Evolutionary conservation across 2,888 invertebrate species (phyloP).

Genomic region (Trichogramma dendrolimi): DNA sequence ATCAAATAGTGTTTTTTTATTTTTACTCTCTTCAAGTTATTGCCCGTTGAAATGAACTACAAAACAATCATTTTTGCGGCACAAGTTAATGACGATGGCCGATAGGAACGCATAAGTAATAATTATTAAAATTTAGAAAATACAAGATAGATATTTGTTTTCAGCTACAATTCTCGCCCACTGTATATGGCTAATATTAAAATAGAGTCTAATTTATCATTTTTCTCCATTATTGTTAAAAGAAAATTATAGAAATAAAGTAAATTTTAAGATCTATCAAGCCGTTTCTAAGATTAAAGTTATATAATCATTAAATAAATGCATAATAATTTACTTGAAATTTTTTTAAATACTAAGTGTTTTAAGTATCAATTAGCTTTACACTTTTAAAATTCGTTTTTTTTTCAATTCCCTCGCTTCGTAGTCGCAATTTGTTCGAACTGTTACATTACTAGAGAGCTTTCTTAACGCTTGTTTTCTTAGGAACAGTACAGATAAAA

Average conservation of each 20-base stretch:
- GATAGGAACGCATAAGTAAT: too few relatives aligned
- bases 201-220: too few relatives aligned
- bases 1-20: background rate
- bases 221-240: background rate
- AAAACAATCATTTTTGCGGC: too few relatives aligned
- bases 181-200: too few relatives aligned
- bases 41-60: too few relatives aligned
- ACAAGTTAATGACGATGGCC: too few relatives aligned
- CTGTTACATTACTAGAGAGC: slow-evolving; percentile 23
- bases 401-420: slow-evolving; percentile 17
- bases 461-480: slow-evolving; percentile 10
- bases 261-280: slow-evolving; percentile 15
- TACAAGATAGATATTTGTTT: too few relatives aligned
- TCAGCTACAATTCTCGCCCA: too few relatives aligned
- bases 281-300: slow-evolving; percentile 1
- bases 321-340: slow-evolving; percentile 14
- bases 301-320: slow-evolving; percentile 22
- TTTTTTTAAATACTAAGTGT: slow-evolving; percentile 13
- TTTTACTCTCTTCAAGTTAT: background rate
- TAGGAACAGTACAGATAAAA: slow-evolving; percentile 16
- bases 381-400: background rate
- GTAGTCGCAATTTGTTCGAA: slow-evolving; percentile 17
- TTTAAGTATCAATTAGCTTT: slow-evolving; percentile 5
- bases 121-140: too few relatives aligned
- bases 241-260: slow-evolving; percentile 2